phyloP scores from a whole-genome alignment of 2,888 invertebrate genomes.

The Cerastoderma edule region DNA sequence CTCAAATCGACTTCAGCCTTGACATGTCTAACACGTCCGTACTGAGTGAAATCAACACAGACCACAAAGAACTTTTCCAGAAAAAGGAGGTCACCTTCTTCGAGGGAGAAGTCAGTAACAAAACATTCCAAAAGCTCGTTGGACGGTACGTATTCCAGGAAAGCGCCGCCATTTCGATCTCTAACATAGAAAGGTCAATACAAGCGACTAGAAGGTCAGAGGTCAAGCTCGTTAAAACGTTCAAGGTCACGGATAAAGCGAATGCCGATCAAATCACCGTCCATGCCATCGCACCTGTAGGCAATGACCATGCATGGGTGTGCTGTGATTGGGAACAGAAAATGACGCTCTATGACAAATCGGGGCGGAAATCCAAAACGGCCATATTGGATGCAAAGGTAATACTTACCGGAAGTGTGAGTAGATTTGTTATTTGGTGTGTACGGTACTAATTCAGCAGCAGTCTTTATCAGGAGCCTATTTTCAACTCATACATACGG shows the following conservation, averaged over 20 bases:
- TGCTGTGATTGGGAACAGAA: conserved; percentile 67
- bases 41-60: conserved; percentile 19
- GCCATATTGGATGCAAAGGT: conserved; percentile 60
- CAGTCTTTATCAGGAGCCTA: too few relatives aligned
- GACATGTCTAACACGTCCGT: conserved; percentile 22
- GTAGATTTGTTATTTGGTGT: too few relatives aligned
- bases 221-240: conserved; percentile 51
- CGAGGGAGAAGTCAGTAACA: conserved; percentile 56
- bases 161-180: conserved; percentile 44
- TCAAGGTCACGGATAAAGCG: conserved; percentile 51
- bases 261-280: conserved; percentile 45
- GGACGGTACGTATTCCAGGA: conserved; percentile 49
- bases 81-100: conserved; percentile 47
- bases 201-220: conserved; percentile 52
- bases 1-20: conserved; percentile 35
- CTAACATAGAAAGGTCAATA: conserved; percentile 43
- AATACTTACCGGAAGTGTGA: too few relatives aligned
- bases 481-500: too few relatives aligned
- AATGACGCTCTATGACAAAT: conserved; percentile 53
- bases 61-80: conserved; percentile 37
- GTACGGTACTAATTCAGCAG: too few relatives aligned
- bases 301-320: conserved; percentile 60
- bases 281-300: conserved; percentile 63
- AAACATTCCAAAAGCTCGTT: conserved; percentile 38
- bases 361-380: conserved; percentile 50